A percentile compares a stretch with the other conserved stretches of the same genome.
Evolutionary conservation across 2,113 vertebrate species (phyloP).

Genomic region (Rhipidura dahli): DNA sequence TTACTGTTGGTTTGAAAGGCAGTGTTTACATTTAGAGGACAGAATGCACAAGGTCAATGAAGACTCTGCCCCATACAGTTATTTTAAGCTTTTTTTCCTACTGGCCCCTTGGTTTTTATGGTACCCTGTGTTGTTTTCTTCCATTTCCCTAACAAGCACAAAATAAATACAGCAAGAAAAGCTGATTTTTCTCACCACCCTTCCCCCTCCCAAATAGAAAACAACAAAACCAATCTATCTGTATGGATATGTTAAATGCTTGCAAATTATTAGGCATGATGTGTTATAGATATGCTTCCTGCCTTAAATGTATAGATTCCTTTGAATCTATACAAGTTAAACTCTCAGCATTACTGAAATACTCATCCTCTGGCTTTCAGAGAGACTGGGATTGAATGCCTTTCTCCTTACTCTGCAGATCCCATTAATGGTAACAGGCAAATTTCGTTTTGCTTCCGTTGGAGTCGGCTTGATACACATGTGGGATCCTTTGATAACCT

Average conservation of each 20-base stretch:
- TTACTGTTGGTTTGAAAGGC: not conserved
- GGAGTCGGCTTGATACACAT: not conserved
- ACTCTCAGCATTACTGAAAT: not conserved
- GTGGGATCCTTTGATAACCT: conserved; percentile 48
- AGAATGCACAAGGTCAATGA: not conserved
- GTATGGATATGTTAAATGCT: not conserved
- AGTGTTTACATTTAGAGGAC: not conserved
- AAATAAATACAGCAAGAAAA: not conserved
- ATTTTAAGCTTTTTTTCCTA: not conserved
- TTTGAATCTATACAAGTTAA: not conserved
- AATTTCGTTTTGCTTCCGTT: not conserved
- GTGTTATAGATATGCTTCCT: not conserved
- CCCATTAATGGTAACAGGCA: not conserved
- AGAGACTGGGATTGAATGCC: not conserved
- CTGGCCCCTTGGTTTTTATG: not conserved
- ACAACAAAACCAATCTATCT: not conserved
- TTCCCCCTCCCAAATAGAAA: not conserved
- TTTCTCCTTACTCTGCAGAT: not conserved
- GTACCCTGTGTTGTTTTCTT: not conserved
- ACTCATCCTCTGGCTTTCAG: not conserved
- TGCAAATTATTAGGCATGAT: not conserved
- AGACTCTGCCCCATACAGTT: not conserved
- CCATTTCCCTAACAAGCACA: not conserved
- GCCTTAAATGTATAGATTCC: not conserved
- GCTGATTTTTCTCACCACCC: not conserved